Evolutionary conservation across 2,888 invertebrate genomes (phyloP), one percentile per base, ranked within the genome.

Genomic region (Drosophila anceps): DNA sequence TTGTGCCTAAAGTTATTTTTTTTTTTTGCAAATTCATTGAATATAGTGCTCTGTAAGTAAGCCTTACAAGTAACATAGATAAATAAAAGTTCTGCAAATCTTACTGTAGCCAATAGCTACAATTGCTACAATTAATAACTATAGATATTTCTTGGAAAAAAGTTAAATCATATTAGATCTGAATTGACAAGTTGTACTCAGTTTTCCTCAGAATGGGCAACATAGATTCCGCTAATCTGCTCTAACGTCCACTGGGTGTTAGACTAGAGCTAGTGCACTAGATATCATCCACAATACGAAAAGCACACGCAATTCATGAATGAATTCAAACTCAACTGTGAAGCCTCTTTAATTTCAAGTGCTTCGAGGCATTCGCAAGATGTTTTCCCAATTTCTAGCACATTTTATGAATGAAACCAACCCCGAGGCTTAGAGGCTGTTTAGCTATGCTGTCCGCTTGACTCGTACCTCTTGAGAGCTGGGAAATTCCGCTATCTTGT

Each of bases 281-380:
- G 37, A 65, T 41, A 51, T 9, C 27, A 46, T 60, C 13, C 27
- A 50, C 33, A 71, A 70, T 66, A n/a, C 2, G 20, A 78, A 84
- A 79, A 74, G 69, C 62, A 46, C 67, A 57, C 73, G 73, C 74
- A 82, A 79, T 90, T 91, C 75, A 88, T 86, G 88, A 88, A 90
- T 90, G 91, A 91, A 91, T 77, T 53, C 71, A 66, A 57, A 68
- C 66, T 77, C 73, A 76, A 80, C 71, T 85, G 79, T 69, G 71
- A 74, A 84, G 75, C 76, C 83, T 90, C 87, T 90, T 87, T 77
- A 90, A 66, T 81, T 78, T 91, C 81, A 88, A 91, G 91, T 91
- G 85, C 81, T 74, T 77, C 63, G 55, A 51, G 64, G 68, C 63
- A 51, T 44, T 62, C 60, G 48, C 51, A 44, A 51, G 10, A 58